Percentiles rank a stretch among this genome's conserved stretches.
These are phyloP conservation scores for Ophiodon elongatus DNA, from an alignment of 2,113 vertebrate species.

Conservation along the genomic window DNA sequence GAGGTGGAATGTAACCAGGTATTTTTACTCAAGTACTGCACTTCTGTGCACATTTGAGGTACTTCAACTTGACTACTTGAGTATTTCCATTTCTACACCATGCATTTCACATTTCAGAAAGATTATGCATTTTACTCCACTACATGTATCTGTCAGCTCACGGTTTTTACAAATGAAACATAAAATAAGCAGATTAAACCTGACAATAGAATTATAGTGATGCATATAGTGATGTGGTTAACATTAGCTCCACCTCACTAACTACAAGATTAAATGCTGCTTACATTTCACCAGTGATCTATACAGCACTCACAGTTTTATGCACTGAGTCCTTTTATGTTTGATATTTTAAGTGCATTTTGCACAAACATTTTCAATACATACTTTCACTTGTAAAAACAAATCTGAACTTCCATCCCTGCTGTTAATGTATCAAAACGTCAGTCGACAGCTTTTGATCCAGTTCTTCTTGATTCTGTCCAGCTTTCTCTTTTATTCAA, in stretches of 20 bases:
- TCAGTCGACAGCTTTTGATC: not conserved
- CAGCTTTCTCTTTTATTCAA: not conserved
- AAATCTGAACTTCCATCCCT: not conserved
- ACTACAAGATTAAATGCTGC: not conserved
- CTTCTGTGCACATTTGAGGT: not conserved
- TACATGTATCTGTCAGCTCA: not conserved
- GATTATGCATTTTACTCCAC: not conserved
- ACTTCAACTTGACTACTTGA: not conserved
- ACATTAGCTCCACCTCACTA: not conserved
- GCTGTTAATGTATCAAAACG: not conserved
- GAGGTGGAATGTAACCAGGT: not conserved
- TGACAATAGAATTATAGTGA: not conserved
- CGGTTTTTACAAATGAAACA: not conserved
- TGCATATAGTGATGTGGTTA: not conserved
- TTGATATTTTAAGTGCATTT: not conserved
- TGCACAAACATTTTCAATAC: not conserved
- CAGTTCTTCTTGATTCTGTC: not conserved
- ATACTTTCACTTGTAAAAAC: slow-evolving; percentile 5
- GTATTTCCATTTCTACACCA: not conserved
- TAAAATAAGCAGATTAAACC: not conserved
- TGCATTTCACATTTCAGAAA: not conserved
- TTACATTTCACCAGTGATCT: not conserved
- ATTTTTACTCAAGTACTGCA: not conserved
- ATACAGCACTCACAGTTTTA: not conserved
- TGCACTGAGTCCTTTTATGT: not conserved